Percentiles rank a stretch among this genome's conserved stretches.
Evolutionary conservation across 2,797 vertebrate species (phyloP).

Genomic region (Enteromius paludinosus): DNA sequence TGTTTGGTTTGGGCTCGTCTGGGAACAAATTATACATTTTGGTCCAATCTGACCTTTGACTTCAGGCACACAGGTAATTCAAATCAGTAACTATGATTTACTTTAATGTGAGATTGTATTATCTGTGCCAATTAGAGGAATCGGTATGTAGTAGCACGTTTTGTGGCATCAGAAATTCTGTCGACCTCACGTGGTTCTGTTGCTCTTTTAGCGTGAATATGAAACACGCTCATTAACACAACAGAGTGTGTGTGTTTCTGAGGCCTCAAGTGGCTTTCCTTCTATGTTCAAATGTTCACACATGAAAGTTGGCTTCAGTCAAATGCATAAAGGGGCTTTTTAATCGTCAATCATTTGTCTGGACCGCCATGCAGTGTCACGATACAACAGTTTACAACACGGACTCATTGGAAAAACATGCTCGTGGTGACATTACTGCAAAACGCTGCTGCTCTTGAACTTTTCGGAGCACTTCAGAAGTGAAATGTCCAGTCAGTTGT

Average conservation of each 20-base stretch:
- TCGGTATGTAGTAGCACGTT: slow-evolving; percentile 35
- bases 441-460: not conserved
- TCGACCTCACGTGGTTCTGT: slow-evolving; percentile 71
- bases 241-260: slow-evolving; percentile 73
- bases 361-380: slow-evolving; percentile 11
- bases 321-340: slow-evolving; percentile 64
- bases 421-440: not conserved
- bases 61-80: slow-evolving; percentile 47
- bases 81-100: not conserved
- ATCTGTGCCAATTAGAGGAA: slow-evolving; percentile 34
- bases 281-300: slow-evolving; percentile 76
- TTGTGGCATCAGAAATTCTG: slow-evolving; percentile 66
- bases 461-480: not conserved
- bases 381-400: not conserved
- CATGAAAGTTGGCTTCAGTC: slow-evolving; percentile 72
- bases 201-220: slow-evolving; percentile 78
- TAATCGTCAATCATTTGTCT: slow-evolving; percentile 36
- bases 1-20: not conserved
- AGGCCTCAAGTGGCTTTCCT: slow-evolving; percentile 68
- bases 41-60: slow-evolving; percentile 44
- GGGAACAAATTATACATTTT: not conserved
- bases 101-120: not conserved
- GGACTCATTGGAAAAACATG: not conserved
- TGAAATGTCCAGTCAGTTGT: not conserved
- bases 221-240: slow-evolving; percentile 82